These are phyloP conservation scores for Schizopygopsis malacanthus DNA, from an alignment of 2,797 vertebrate genomes.

Conservation along the genomic window DNA sequence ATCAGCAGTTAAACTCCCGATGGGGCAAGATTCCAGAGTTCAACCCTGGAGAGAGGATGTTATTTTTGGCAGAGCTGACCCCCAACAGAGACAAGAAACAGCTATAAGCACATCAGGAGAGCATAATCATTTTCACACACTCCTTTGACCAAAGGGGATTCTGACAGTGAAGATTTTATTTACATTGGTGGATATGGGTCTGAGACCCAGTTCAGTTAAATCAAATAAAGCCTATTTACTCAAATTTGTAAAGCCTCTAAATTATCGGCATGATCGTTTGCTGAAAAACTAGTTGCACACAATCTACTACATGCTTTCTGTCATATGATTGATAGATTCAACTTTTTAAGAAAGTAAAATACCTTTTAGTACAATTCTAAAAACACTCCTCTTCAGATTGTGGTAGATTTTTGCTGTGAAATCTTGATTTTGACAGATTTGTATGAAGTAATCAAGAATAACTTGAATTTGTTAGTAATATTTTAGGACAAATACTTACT, in stretches of 20 bases:
- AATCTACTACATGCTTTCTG: not conserved
- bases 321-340: not conserved
- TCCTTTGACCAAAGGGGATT: not conserved
- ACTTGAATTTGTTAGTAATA: no score
- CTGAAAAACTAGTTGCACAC: not conserved
- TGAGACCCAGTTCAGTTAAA: not conserved
- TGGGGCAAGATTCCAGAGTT: slow-evolving; percentile 5
- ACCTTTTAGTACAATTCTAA: not conserved
- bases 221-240: not conserved
- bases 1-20: slow-evolving; percentile 16
- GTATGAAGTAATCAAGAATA: no score
- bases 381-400: no score
- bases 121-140: slow-evolving; percentile 28
- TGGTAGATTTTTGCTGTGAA: no score
- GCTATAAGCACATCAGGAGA: slow-evolving; percentile 19
- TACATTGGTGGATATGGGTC: not conserved
- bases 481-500: no score
- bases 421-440: not conserved
- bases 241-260: not conserved
- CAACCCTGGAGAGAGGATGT: not conserved
- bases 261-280: not conserved
- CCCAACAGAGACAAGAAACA: slow-evolving; percentile 12
- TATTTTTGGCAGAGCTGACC: slow-evolving; percentile 32
- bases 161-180: not conserved
- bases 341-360: not conserved